Evolutionary conservation across 2,113 vertebrate genomes (phyloP).

Genomic region (Rhea pennata): DNA sequence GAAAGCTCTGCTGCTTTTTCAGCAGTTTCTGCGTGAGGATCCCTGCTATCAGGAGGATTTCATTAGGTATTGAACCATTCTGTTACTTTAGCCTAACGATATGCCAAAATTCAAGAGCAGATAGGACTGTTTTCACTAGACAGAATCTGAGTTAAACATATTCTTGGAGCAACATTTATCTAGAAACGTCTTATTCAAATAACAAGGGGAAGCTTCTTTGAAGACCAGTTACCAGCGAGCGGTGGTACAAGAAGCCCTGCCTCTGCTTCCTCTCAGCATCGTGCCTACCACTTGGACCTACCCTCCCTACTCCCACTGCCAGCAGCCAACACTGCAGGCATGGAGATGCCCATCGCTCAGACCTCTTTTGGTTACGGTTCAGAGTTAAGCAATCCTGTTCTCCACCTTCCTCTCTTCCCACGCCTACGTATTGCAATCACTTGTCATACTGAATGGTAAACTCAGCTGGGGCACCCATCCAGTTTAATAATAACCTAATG

Average conservation of each 20-base stretch:
- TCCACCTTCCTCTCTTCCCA: constrained; percentile 23
- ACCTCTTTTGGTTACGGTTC: background rate
- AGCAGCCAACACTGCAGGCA: background rate
- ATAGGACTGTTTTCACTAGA: background rate
- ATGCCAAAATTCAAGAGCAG: background rate
- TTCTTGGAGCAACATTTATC: background rate
- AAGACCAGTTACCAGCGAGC: background rate
- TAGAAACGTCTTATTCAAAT: background rate
- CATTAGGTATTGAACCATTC: background rate
- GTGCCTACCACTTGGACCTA: background rate
- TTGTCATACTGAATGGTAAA: background rate
- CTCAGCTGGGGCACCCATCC: background rate
- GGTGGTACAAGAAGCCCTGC: background rate
- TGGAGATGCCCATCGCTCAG: background rate
- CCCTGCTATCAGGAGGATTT: background rate
- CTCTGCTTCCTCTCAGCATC: background rate
- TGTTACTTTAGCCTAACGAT: background rate
- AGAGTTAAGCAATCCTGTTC: background rate
- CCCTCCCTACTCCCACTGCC: background rate
- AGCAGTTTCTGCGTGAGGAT: background rate
- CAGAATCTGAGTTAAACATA: background rate
- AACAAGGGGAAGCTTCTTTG: background rate
- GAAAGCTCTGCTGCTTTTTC: background rate
- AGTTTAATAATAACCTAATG: background rate
- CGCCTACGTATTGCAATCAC: rapidly evolving